Conservation (phyloP, 37 sponge, comb jelly and placozoan genomes). For the Chondrilla cf. caribensis region DNA sequence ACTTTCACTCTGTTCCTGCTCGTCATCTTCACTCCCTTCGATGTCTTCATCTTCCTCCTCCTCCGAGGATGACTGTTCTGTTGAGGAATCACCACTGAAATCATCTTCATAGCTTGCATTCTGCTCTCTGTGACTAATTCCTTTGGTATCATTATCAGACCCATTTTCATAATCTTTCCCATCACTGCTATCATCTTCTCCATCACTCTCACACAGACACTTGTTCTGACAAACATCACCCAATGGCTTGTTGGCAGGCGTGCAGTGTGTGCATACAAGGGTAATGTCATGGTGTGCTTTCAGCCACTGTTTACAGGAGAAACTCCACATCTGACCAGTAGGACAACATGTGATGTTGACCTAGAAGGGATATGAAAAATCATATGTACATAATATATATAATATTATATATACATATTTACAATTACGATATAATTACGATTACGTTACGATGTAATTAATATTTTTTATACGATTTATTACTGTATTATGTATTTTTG, state of each 20-base stretch:
- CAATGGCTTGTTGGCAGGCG: background rate
- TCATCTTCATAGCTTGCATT: background rate
- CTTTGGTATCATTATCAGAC: background rate
- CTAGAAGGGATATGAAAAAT: no score
- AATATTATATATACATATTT: background rate
- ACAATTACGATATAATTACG: background rate
- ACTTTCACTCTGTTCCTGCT: background rate
- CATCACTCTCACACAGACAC: background rate
- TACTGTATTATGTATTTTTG: no score
- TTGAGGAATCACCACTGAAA: background rate
- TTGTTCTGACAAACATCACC: background rate
- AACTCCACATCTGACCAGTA: constrained; percentile 58
- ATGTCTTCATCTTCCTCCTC: background rate
- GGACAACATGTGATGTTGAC: constrained; percentile 34
- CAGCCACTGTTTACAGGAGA: constrained; percentile 78
- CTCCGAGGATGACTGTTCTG: background rate
- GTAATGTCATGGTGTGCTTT: constrained; percentile 36
- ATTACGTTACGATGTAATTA: no score
- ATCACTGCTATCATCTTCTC: background rate
- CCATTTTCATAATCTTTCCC: background rate
- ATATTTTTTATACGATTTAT: no score
- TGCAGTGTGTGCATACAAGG: background rate
- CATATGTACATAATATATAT: no score
- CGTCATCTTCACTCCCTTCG: background rate
- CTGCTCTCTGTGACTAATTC: no score